Percentiles rank a stretch among this genome's conserved stretches.
These are phyloP conservation scores for Drosophila malerkotliana DNA, from an alignment of 1,140 invertebrate species.

Conservation along the genomic window DNA sequence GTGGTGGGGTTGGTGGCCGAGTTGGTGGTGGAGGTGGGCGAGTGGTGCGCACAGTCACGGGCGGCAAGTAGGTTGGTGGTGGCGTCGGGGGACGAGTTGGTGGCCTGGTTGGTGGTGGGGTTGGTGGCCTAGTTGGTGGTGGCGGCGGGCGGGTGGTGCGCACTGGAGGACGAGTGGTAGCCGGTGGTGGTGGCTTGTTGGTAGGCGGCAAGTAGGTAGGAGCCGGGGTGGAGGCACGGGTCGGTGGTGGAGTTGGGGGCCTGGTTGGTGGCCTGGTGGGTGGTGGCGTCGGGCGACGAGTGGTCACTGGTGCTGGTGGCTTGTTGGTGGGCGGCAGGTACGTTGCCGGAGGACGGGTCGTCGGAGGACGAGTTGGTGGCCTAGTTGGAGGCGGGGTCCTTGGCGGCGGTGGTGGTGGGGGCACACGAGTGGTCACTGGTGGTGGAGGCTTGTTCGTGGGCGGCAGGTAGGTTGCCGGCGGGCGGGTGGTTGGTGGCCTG, in stretches of 20 bases:
- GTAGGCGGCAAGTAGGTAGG: slow-evolving; percentile 50
- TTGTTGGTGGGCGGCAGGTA: slow-evolving; percentile 27
- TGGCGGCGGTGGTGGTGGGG: slow-evolving; percentile 17
- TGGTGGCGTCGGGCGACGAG: slow-evolving; percentile 27
- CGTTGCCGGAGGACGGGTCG: slow-evolving; percentile 38
- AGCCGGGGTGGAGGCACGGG: slow-evolving; percentile 26
- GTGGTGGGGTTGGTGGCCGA: slow-evolving; percentile 13
- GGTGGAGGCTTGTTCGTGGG: slow-evolving; percentile 34
- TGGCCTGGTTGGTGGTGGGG: slow-evolving; percentile 29
- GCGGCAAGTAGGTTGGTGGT: slow-evolving; percentile 51
- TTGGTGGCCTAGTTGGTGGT: slow-evolving; percentile 43
- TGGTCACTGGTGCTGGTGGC: slow-evolving; percentile 30
- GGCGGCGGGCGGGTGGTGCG: slow-evolving; percentile 34
- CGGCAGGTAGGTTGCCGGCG: slow-evolving; percentile 44
- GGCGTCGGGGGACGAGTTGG: slow-evolving; percentile 28
- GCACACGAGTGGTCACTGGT: not conserved
- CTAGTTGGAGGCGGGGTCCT: slow-evolving; percentile 32
- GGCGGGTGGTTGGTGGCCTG: slow-evolving; percentile 7
- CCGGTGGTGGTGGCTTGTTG: slow-evolving; percentile 28
- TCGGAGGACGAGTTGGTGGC: slow-evolving; percentile 27
- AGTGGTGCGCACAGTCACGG: slow-evolving; percentile 35
- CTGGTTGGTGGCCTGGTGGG: slow-evolving; percentile 32
- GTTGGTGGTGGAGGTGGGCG: slow-evolving; percentile 24
- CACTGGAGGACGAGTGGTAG: slow-evolving; percentile 20
- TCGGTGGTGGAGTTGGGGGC: slow-evolving; percentile 23